These are phyloP conservation scores for Epistrophella euchroma DNA, from an alignment of 2,888 invertebrate genomes.

Conservation along the genomic window DNA sequence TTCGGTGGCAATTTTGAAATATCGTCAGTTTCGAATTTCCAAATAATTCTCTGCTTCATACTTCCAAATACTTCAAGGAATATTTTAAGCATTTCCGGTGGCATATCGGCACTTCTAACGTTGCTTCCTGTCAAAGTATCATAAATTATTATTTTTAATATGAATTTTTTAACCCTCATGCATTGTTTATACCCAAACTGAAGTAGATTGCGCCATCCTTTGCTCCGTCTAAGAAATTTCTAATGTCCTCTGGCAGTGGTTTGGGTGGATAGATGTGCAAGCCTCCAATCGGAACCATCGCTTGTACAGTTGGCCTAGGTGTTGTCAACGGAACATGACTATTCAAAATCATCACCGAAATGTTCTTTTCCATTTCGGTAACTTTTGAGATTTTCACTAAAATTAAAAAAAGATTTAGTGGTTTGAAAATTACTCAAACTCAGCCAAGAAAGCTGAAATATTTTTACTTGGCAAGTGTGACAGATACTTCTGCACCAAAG, in stretches of 20 bases:
- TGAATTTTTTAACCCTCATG: not conserved
- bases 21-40: conserved; percentile 84
- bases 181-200: conserved; percentile 81
- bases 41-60: conserved; percentile 83
- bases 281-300: conserved; percentile 85
- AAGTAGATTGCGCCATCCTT: conserved; percentile 84
- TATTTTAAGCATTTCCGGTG: conserved; percentile 80
- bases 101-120: conserved; percentile 83
- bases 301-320: conserved; percentile 83
- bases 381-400: conserved; percentile 82
- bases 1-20: conserved; percentile 82
- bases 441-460: not conserved
- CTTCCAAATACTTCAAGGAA: conserved; percentile 83
- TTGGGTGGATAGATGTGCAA: conserved; percentile 84
- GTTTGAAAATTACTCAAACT: not conserved
- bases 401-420: conserved; percentile 37
- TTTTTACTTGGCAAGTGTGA: conserved; percentile 78
- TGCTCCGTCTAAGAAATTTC: conserved; percentile 83
- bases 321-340: conserved; percentile 84
- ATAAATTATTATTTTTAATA: not conserved
- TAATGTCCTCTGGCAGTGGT: conserved; percentile 81
- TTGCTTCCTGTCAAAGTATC: conserved; percentile 81
- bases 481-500: conserved; percentile 80
- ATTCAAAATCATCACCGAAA: conserved; percentile 84
- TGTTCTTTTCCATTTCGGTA: conserved; percentile 83